These are phyloP conservation scores for Cataglyphis albicans DNA, from an alignment of 2,888 invertebrate genomes.

Conservation along the genomic window DNA sequence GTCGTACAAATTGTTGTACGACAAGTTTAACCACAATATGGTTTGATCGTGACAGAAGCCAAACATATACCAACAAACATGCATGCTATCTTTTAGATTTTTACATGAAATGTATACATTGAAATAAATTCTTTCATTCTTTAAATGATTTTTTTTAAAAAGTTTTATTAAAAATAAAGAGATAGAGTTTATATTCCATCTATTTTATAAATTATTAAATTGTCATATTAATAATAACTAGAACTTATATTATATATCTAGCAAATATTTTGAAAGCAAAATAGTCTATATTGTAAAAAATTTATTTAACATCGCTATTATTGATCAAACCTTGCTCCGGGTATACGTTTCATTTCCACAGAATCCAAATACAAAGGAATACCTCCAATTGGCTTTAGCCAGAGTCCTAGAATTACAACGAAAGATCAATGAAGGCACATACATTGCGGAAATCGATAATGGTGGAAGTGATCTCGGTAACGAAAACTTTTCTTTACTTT, in stretches of 20 bases:
- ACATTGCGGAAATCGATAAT: conserved; percentile 66
- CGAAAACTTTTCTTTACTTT: conserved; percentile 35
- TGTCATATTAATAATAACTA: background rate
- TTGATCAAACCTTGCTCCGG: background rate
- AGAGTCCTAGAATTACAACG: conserved; percentile 82
- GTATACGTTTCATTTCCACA: conserved; percentile 56
- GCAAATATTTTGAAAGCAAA: background rate
- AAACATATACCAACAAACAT: background rate
- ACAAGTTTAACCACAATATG: background rate
- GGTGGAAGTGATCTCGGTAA: conserved; percentile 80
- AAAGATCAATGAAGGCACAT: conserved; percentile 80
- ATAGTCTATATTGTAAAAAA: background rate
- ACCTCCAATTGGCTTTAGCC: conserved; percentile 81
- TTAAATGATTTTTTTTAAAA: background rate
- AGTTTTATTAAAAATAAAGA: background rate
- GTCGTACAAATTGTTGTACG: background rate
- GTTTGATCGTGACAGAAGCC: background rate
- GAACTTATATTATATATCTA: background rate
- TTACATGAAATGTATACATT: background rate
- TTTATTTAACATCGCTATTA: background rate
- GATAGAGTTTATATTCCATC: background rate
- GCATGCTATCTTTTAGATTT: background rate
- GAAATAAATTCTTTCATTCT: background rate
- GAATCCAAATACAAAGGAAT: conserved; percentile 80
- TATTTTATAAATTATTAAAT: background rate